These are phyloP conservation scores for Stichopus chloronotus DNA, from an alignment of 35 echinoderm and acorn worm genomes.

Conservation along the genomic window DNA sequence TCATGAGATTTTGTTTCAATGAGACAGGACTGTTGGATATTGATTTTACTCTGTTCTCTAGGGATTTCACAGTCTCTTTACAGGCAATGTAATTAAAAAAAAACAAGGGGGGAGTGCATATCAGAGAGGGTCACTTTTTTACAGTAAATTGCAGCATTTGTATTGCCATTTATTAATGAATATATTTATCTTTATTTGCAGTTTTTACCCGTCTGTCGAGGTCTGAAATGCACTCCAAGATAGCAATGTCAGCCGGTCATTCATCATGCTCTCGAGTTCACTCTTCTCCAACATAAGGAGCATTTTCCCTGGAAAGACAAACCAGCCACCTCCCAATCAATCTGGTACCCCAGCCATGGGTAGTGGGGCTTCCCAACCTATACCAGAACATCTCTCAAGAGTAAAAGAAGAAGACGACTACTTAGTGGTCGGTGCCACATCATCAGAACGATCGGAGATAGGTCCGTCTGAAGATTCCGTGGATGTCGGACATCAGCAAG, in stretches of 20 bases:
- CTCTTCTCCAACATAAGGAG: background rate
- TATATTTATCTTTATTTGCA: no score
- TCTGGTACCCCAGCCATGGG: background rate
- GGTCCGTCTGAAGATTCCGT: background rate
- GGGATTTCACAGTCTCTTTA: no score
- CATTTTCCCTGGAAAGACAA: background rate
- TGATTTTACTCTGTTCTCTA: no score
- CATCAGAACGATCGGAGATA: background rate
- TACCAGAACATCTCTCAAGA: background rate
- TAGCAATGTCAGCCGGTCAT: background rate
- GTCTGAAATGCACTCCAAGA: background rate
- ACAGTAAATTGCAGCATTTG: no score
- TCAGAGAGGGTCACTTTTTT: no score
- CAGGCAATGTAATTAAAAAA: no score
- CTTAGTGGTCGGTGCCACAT: background rate
- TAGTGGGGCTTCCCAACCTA: background rate
- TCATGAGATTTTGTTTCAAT: no score
- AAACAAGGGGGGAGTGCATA: no score
- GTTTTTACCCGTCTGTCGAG: background rate
- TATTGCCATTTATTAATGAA: no score
- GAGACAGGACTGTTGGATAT: no score
- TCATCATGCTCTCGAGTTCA: background rate
- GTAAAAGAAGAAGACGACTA: slow-evolving; percentile 26
- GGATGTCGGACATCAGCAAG: background rate
- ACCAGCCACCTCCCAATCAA: background rate